phyloP scores from a whole-genome alignment of 2,113 vertebrate genomes.

The Pachyramphus minor region DNA sequence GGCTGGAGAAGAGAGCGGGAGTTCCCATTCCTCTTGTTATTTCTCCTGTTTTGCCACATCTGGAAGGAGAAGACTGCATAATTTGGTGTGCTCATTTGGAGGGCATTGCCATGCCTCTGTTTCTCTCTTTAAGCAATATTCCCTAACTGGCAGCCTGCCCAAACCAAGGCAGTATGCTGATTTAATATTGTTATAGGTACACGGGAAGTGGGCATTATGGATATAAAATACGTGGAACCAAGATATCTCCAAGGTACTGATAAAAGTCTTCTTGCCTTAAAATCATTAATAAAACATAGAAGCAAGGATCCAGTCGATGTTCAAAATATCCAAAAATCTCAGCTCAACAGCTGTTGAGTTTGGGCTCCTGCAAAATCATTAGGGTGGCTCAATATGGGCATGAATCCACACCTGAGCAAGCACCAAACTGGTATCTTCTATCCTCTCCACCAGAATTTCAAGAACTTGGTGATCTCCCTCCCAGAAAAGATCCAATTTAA shows the following conservation, averaged over 20 bases:
- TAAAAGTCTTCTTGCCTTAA: not conserved
- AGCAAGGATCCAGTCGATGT: not conserved
- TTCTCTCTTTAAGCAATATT: slow-evolving; percentile 29
- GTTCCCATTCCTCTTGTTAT: not conserved
- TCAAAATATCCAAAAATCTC: not conserved
- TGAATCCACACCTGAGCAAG: not conserved
- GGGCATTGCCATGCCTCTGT: not conserved
- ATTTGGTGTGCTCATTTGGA: not conserved
- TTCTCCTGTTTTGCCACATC: not conserved
- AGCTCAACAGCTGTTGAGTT: slow-evolving; percentile 4
- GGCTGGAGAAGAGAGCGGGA: not conserved
- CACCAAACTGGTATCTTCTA: not conserved
- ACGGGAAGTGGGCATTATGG: not conserved
- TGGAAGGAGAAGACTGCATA: not conserved
- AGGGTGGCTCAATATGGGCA: not conserved
- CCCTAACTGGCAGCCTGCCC: not conserved
- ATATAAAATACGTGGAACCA: not conserved
- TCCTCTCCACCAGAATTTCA: not conserved
- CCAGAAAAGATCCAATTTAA: not conserved
- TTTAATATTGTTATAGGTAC: not conserved
- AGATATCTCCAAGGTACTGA: not conserved
- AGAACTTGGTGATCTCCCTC: not conserved
- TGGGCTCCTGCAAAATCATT: not conserved
- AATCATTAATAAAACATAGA: not conserved
- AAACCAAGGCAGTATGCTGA: not conserved